A percentile compares a stretch with the other conserved stretches of the same genome.
phyloP scores from a whole-genome alignment of 2,888 invertebrate genomes.

The Gibbula magus region DNA sequence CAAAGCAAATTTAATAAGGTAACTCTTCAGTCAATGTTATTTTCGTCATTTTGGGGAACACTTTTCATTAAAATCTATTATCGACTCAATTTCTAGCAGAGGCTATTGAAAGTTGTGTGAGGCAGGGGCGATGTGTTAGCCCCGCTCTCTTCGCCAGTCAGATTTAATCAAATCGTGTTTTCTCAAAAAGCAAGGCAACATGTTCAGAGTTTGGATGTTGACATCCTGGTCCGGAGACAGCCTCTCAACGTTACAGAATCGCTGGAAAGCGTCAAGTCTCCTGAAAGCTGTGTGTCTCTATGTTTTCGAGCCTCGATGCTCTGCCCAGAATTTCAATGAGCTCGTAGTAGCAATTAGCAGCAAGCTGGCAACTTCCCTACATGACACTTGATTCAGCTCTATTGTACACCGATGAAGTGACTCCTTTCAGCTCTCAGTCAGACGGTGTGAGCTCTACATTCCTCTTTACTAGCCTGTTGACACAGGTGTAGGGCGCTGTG shows the following conservation, averaged over 20 bases:
- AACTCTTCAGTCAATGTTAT: conserved; percentile 5
- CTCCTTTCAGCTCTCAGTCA: not conserved
- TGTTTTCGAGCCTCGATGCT: not conserved
- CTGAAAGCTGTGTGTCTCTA: not conserved
- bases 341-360: conserved; percentile 19
- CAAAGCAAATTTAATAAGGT: conserved; percentile 10
- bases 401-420: conserved; percentile 16
- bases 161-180: not conserved
- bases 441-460: not conserved
- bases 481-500: conserved; percentile 16
- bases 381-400: conserved; percentile 23
- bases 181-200: conserved; percentile 3
- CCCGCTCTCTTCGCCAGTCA: not conserved
- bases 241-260: not conserved
- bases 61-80: conserved; percentile 2
- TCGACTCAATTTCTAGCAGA: not conserved
- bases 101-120: not conserved
- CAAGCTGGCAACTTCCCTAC: not conserved
- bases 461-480: conserved; percentile 10
- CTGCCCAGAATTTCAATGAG: conserved; percentile 28
- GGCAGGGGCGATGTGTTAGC: not conserved
- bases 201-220: conserved; percentile 4
- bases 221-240: not conserved
- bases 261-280: not conserved
- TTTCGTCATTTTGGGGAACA: conserved; percentile 7